Evolutionary conservation across 2,797 vertebrate species (phyloP).

Genomic region (Rhinogobio ventralis): DNA sequence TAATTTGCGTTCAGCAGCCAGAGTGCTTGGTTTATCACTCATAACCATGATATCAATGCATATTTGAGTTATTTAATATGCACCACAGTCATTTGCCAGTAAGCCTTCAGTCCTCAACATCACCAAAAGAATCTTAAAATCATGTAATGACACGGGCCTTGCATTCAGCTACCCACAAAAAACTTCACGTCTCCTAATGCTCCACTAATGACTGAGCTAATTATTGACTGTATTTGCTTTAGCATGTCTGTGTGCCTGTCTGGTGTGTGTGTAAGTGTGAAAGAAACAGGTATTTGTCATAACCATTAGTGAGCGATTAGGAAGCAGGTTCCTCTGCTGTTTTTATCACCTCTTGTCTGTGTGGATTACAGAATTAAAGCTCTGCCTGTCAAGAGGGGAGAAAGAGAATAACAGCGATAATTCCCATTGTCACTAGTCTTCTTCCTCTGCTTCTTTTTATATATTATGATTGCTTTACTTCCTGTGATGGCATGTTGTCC

Average conservation of each 20-base stretch:
- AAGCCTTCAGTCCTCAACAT: background rate
- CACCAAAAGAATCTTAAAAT: slow-evolving; percentile 5
- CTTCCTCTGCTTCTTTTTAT: slow-evolving; percentile 43
- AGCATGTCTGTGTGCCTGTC: slow-evolving; percentile 55
- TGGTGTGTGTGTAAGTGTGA: slow-evolving; percentile 58
- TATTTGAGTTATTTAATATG: background rate
- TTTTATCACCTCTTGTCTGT: slow-evolving; percentile 69
- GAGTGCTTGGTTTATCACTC: background rate
- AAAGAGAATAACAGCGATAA: slow-evolving; percentile 56
- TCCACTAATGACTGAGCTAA: slow-evolving; percentile 68
- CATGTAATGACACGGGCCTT: background rate
- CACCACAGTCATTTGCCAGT: background rate
- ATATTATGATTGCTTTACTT: slow-evolving; percentile 47
- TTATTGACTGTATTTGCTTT: slow-evolving; percentile 64
- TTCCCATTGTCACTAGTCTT: slow-evolving; percentile 55
- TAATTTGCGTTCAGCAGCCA: background rate
- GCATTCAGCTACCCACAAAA: background rate
- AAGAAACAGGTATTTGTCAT: slow-evolving; percentile 74
- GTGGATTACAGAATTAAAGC: slow-evolving; percentile 78
- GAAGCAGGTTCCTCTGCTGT: slow-evolving; percentile 64
- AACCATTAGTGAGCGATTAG: slow-evolving; percentile 76
- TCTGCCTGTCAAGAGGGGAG: slow-evolving; percentile 67
- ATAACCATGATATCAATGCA: background rate
- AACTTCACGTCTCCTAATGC: slow-evolving; percentile 24
- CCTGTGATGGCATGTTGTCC: slow-evolving; percentile 59